Conservation (phyloP, 2,113 vertebrate species). For the Chroicocephalus ridibundus region DNA sequence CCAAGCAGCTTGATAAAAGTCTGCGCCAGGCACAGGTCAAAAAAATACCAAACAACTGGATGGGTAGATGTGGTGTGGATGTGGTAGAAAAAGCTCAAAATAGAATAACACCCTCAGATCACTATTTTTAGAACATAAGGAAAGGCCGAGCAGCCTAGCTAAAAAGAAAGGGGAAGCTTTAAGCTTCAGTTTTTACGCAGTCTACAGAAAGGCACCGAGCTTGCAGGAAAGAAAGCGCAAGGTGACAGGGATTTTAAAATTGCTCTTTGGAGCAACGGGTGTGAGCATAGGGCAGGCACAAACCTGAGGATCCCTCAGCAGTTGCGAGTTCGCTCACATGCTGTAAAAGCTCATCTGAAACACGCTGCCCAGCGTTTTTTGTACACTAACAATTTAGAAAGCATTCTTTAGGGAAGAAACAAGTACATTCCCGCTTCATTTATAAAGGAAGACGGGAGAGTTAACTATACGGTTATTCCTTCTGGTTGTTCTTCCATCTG, state of each 20-base stretch:
- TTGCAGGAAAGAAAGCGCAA: no score
- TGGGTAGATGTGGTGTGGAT: not conserved
- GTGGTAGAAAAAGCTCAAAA: not conserved
- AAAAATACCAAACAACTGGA: not conserved
- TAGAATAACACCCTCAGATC: not conserved
- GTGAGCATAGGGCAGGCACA: no score
- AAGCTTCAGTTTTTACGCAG: not conserved
- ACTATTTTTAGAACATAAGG: not conserved
- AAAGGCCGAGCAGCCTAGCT: accelerated
- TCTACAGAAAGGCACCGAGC: not conserved
- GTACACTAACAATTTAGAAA: not conserved
- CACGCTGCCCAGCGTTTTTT: accelerated
- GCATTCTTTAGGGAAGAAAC: not conserved
- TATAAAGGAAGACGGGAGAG: not conserved
- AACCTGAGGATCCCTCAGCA: not conserved
- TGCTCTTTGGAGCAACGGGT: accelerated
- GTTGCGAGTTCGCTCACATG: not conserved
- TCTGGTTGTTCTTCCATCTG: not conserved
- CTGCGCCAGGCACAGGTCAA: no score
- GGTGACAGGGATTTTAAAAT: no score
- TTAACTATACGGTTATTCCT: not conserved
- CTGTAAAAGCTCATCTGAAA: not conserved
- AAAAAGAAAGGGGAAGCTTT: no score
- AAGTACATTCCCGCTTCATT: not conserved
- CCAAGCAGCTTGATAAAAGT: accelerated